These are phyloP conservation scores for Ispidina lecontei DNA, from an alignment of 2,797 vertebrate genomes.

Conservation along the genomic window DNA sequence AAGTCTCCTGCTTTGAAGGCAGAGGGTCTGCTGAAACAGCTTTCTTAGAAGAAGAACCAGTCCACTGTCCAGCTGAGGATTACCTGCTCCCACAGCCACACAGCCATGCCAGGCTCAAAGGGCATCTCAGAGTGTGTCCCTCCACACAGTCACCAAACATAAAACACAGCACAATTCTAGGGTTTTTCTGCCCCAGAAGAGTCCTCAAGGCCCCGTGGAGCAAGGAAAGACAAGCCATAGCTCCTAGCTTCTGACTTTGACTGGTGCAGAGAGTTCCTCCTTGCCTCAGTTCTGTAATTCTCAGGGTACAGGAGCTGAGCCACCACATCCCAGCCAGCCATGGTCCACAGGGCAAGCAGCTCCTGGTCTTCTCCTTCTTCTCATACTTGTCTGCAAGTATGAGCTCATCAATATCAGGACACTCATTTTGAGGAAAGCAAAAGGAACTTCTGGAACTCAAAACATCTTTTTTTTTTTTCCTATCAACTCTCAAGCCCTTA, in stretches of 20 bases:
- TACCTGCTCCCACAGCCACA: rapidly evolving
- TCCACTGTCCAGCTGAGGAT: rapidly evolving
- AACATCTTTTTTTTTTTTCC: not conserved
- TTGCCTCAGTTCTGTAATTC: not conserved
- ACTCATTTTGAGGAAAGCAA: not conserved
- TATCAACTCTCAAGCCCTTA: not conserved
- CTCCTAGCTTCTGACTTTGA: not conserved
- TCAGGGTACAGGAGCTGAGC: not conserved
- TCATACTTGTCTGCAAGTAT: not conserved
- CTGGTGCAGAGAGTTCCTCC: not conserved
- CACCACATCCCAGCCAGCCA: not conserved
- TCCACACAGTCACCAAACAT: not conserved
- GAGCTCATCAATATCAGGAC: rapidly evolving
- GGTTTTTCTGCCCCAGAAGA: not conserved
- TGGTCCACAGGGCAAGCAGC: not conserved
- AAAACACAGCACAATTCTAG: not conserved
- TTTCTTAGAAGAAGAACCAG: not conserved
- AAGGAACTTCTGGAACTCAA: not conserved
- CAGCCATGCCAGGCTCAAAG: rapidly evolving
- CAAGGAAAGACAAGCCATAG: not conserved
- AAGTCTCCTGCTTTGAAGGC: not conserved
- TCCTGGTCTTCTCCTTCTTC: not conserved
- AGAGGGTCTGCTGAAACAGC: not conserved
- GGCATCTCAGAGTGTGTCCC: not conserved
- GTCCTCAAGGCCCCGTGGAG: not conserved